These are phyloP conservation scores for Xenentodon cancila DNA, from an alignment of 2,797 vertebrate species.

Conservation along the genomic window DNA sequence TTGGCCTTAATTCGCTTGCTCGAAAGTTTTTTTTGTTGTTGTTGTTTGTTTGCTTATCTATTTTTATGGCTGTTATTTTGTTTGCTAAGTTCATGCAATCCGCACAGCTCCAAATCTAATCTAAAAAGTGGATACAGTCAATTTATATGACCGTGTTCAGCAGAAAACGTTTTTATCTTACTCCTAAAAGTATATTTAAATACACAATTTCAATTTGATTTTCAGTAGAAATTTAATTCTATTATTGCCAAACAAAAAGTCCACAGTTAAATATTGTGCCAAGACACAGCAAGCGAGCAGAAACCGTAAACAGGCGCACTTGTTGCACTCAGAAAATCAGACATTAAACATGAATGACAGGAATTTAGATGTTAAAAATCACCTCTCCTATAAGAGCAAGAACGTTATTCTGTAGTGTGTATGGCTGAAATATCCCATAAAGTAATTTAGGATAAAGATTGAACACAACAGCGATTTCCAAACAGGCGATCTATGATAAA, in stretches of 20 bases:
- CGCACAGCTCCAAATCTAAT: neutral
- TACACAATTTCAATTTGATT: no score
- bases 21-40: constrained; percentile 14
- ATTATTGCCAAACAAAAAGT: neutral
- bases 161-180: neutral
- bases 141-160: neutral
- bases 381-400: no score
- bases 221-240: neutral
- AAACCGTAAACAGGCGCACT: neutral
- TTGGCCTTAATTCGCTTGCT: constrained; percentile 70
- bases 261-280: no score
- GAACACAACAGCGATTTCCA: no score
- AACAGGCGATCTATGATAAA: no score
- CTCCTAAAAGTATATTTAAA: neutral
- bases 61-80: constrained; percentile 7
- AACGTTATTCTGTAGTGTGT: no score
- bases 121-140: neutral
- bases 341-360: neutral
- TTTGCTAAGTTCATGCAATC: constrained; percentile 11
- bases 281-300: no score
- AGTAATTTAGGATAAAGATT: neutral
- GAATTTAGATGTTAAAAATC: no score
- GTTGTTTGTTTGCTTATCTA: neutral
- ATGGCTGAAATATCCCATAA: neutral
- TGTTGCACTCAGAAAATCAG: constrained; percentile 1